phyloP scores from a whole-genome alignment of 2,888 invertebrate genomes.

The Scaeva pyrastri region DNA sequence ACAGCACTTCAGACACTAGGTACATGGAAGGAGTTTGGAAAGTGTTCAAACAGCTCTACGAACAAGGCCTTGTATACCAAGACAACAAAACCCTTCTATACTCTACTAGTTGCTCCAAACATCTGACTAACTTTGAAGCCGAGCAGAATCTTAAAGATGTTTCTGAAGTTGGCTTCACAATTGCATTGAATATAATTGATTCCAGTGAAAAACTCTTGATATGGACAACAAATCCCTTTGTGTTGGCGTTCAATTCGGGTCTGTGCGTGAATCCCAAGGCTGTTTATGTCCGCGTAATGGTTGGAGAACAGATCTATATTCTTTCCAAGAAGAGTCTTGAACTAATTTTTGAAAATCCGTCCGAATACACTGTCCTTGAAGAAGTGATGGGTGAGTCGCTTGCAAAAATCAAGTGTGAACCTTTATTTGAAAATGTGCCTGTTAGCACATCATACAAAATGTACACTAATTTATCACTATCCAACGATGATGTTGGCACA shows the following conservation, averaged over 20 bases:
- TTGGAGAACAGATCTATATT: conserved; percentile 84
- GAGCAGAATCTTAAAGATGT: conserved; percentile 99
- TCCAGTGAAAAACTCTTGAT: conserved; percentile 67
- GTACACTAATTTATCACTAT: conserved; percentile 90
- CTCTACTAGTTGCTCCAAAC: conserved; percentile 97
- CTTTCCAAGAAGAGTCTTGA: conserved; percentile 91
- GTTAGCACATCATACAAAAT: conserved; percentile 89
- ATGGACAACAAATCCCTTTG: conserved; percentile 99
- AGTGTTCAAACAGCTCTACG: conserved; percentile 96
- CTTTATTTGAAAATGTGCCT: conserved; percentile 87
- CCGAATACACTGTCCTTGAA: conserved; percentile 90
- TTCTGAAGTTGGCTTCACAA: conserved; percentile 94
- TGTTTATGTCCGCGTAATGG: conserved; percentile 91
- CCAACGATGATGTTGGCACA: conserved; percentile 92
- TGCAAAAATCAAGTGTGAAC: conserved; percentile 91
- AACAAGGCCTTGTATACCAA: conserved; percentile 96
- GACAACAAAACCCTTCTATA: conserved; percentile 99
- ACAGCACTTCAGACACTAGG: conserved; percentile 97
- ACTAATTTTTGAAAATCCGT: conserved; percentile 89
- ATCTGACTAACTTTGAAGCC: conserved; percentile 98
- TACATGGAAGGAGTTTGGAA: conserved; percentile 99
- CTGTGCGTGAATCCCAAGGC: conserved; percentile 95
- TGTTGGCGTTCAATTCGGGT: conserved; percentile 95
- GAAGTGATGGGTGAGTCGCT: conserved; percentile 91
- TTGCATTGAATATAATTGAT: conserved; percentile 92